Evolutionary conservation across 2,113 vertebrate genomes (phyloP).

Genomic region (Lasiurus cinereus): DNA sequence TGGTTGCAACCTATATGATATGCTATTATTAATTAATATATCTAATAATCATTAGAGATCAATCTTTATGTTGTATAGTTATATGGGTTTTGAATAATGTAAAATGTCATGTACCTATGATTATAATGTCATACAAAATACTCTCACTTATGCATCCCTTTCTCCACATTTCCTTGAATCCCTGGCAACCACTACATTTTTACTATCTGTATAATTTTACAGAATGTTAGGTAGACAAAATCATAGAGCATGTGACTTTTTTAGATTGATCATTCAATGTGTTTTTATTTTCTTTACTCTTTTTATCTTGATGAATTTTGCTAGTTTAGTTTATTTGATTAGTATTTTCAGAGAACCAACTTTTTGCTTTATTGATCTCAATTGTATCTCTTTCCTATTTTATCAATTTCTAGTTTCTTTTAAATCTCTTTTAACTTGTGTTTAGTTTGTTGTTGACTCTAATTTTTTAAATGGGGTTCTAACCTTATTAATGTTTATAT

Average conservation of each 20-base stretch:
- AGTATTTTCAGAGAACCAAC: background rate
- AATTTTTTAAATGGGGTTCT: background rate
- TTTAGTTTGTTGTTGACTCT: background rate
- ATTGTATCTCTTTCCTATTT: background rate
- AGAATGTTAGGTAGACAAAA: background rate
- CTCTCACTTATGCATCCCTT: background rate
- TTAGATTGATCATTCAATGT: background rate
- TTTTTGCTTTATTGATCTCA: background rate
- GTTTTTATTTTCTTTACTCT: background rate
- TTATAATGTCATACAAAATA: background rate
- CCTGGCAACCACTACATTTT: background rate
- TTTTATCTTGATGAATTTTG: background rate
- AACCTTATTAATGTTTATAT: background rate
- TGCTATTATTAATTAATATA: background rate
- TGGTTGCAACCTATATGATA: background rate
- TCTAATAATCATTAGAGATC: background rate
- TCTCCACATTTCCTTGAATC: background rate
- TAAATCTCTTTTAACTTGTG: background rate
- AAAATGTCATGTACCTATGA: background rate
- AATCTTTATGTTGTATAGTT: background rate
- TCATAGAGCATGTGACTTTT: background rate
- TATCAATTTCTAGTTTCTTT: background rate
- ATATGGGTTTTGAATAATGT: background rate
- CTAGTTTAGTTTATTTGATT: background rate
- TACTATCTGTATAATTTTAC: background rate